phyloP scores from a whole-genome alignment of 1,140 invertebrate species.

The Sycophila sp. region DNA sequence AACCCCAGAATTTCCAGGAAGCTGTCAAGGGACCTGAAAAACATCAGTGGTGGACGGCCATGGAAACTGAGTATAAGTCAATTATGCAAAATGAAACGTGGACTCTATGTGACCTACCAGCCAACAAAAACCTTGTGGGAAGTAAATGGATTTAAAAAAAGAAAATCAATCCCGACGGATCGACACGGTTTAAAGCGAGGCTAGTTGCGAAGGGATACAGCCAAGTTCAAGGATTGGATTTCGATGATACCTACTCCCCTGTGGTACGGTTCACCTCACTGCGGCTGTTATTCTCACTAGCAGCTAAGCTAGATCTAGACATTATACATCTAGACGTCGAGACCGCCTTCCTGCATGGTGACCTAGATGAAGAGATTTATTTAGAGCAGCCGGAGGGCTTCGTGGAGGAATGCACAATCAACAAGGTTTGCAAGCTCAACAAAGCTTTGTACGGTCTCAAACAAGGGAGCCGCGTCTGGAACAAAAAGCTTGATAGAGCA shows the following conservation, averaged over 20 bases:
- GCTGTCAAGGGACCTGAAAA: not conserved
- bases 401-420: too few relatives aligned
- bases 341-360: too few relatives aligned
- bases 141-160: too few relatives aligned
- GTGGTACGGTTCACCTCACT: slow-evolving; percentile 18
- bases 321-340: slow-evolving; percentile 18
- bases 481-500: too few relatives aligned
- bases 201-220: slow-evolving; percentile 12
- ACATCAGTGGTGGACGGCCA: not conserved
- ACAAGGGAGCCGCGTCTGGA: too few relatives aligned
- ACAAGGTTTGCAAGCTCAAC: too few relatives aligned
- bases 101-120: not conserved
- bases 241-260: slow-evolving; percentile 11
- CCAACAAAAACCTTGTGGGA: too few relatives aligned
- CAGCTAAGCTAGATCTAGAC: not conserved
- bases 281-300: slow-evolving; percentile 2
- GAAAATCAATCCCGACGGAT: too few relatives aligned
- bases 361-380: too few relatives aligned
- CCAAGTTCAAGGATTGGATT: not conserved
- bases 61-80: not conserved
- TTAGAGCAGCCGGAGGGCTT: too few relatives aligned
- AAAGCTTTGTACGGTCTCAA: too few relatives aligned
- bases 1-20: not conserved
- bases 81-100: not conserved
- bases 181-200: not conserved